Conservation (phyloP, 2,113 vertebrate species). For the Tichodroma muraria region DNA sequence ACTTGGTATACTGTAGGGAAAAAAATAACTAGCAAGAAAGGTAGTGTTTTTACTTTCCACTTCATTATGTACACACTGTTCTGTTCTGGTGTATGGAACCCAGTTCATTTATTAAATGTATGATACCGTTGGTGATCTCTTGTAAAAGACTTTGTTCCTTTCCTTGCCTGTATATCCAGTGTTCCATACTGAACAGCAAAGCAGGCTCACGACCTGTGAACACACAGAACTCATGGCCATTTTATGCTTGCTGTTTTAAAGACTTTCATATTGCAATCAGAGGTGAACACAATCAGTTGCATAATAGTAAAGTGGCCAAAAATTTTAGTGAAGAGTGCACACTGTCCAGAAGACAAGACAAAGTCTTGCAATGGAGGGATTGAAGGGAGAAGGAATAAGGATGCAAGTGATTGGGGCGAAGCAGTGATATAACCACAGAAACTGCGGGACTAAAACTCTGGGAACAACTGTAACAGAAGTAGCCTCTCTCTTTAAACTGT, state of each 20-base stretch:
- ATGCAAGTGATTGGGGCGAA: neutral
- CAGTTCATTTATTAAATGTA: conserved; percentile 50
- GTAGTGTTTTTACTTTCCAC: conserved; percentile 63
- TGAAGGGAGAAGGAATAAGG: neutral
- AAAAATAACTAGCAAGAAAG: neutral
- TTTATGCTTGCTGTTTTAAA: neutral
- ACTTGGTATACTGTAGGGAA: conserved; percentile 52
- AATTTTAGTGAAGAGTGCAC: neutral
- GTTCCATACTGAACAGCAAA: neutral
- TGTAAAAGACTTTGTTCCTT: neutral
- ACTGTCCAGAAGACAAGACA: neutral
- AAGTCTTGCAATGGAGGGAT: neutral
- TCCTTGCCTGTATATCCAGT: neutral
- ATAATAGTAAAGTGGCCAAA: neutral
- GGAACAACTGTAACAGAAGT: neutral
- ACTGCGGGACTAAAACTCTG: neutral
- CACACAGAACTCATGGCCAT: neutral
- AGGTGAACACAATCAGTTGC: neutral
- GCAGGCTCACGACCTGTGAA: neutral
- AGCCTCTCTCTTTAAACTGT: neutral
- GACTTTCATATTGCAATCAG: neutral
- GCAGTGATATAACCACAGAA: neutral
- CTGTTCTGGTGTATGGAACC: conserved; percentile 28
- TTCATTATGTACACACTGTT: conserved; percentile 53
- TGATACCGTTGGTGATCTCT: neutral